Percentiles rank a stretch among this genome's conserved stretches.
Conservation (phyloP, 2,113 vertebrate species). For the Hypocryptadius cinnamomeus region DNA sequence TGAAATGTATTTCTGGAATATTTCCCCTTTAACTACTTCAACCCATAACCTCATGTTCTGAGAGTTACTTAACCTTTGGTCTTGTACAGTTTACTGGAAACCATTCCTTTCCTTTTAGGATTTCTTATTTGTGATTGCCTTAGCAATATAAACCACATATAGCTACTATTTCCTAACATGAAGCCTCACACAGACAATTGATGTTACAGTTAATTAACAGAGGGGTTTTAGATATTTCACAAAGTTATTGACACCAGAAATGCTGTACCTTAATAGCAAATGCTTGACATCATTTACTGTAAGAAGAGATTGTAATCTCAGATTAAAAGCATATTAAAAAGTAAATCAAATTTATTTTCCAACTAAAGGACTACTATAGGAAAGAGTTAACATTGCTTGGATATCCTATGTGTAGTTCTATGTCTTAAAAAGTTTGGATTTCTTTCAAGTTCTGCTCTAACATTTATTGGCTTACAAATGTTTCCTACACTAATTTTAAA, state of each 20-base stretch:
- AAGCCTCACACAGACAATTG: not conserved
- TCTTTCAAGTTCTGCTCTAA: not conserved
- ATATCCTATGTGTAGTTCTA: not conserved
- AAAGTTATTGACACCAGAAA: not conserved
- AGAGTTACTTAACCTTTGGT: conserved; percentile 54
- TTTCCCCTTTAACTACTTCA: conserved; percentile 38
- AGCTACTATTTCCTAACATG: not conserved
- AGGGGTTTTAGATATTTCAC: not conserved
- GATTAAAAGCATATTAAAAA: not conserved
- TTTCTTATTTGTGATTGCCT: conserved; percentile 20
- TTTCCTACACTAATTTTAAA: conserved; percentile 1
- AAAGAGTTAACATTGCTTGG: conserved; percentile 7
- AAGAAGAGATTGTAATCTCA: not conserved
- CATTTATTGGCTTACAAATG: not conserved
- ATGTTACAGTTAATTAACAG: not conserved
- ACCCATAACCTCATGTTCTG: conserved; percentile 31
- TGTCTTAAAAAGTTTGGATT: conserved; percentile 8
- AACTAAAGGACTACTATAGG: not conserved
- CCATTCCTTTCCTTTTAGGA: conserved; percentile 36
- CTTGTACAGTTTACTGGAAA: conserved; percentile 31
- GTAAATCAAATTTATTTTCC: not conserved
- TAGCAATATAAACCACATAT: not conserved
- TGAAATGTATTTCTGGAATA: conserved; percentile 43
- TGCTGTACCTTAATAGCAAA: not conserved
- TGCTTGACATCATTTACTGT: not conserved